A percentile compares a stretch with the other conserved stretches of the same genome.
Evolutionary conservation across 2,888 invertebrate genomes (phyloP).

Genomic region (Galerucella pusilla): DNA sequence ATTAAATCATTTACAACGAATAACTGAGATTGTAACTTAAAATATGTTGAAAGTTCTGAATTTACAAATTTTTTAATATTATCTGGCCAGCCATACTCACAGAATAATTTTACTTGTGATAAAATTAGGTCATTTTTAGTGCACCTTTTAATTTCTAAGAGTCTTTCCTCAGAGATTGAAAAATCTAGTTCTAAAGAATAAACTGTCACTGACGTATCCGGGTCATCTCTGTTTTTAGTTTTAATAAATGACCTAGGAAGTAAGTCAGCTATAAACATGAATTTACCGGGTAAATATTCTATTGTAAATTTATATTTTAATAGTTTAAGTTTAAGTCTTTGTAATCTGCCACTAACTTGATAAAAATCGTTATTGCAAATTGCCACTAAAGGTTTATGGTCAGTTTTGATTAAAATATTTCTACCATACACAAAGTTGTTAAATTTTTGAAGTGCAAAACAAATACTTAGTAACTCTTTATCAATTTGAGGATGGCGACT

Average conservation of each 20-base stretch:
- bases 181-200: not conserved
- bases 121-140: not conserved
- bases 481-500: not conserved
- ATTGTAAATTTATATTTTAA: not conserved
- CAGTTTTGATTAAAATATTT: no score
- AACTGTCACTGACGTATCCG: not conserved
- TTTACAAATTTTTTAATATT: not conserved
- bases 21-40: constrained; percentile 8
- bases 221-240: not conserved
- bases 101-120: not conserved
- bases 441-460: no score
- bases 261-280: constrained; percentile 9
- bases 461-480: no score
- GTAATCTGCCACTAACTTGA: not conserved
- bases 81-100: constrained; percentile 5
- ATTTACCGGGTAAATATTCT: constrained; percentile 11
- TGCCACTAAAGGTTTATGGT: no score
- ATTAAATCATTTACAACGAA: constrained; percentile 1
- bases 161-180: constrained; percentile 4
- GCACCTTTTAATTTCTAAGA: not conserved
- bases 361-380: not conserved
- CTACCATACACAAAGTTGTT: no score
- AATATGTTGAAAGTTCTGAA: constrained; percentile 1
- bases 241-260: not conserved
- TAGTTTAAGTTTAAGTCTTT: not conserved